These are phyloP conservation scores for Phytoseiulus persimilis DNA, from an alignment of 2,888 invertebrate genomes.

Conservation along the genomic window DNA sequence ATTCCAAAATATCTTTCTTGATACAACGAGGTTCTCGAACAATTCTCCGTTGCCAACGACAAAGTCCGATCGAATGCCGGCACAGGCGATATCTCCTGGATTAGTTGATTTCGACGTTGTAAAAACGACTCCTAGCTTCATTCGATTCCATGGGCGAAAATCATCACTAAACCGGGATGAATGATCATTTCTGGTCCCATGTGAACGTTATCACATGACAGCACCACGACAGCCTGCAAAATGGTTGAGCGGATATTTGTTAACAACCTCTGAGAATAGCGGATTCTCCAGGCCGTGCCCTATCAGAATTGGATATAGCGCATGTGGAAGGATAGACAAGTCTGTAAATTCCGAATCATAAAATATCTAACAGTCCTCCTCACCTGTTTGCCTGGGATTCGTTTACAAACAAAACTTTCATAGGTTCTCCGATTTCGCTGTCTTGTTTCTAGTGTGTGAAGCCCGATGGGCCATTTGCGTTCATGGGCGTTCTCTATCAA, in stretches of 20 bases:
- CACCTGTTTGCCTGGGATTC: slow-evolving; percentile 63
- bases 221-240: slow-evolving; percentile 73
- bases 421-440: slow-evolving; percentile 86
- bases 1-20: no score
- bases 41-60: no score
- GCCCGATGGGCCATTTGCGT: slow-evolving; percentile 83
- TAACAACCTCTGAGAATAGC: no score
- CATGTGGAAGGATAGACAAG: no score
- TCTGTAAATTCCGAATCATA: no score
- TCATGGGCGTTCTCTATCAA: slow-evolving; percentile 97
- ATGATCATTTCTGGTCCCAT: slow-evolving; percentile 93
- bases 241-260: background rate
- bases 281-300: no score
- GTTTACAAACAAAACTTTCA: slow-evolving; percentile 85
- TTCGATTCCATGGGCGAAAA: slow-evolving; percentile 88
- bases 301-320: no score
- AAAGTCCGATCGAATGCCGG: no score
- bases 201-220: slow-evolving; percentile 87
- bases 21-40: no score
- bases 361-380: background rate
- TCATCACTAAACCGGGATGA: slow-evolving; percentile 93
- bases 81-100: no score
- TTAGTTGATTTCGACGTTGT: no score
- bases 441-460: slow-evolving; percentile 79
- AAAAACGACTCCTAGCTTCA: slow-evolving; percentile 45